These are phyloP conservation scores for Pyrochroa serraticornis DNA, from an alignment of 2,888 invertebrate species.

Conservation along the genomic window DNA sequence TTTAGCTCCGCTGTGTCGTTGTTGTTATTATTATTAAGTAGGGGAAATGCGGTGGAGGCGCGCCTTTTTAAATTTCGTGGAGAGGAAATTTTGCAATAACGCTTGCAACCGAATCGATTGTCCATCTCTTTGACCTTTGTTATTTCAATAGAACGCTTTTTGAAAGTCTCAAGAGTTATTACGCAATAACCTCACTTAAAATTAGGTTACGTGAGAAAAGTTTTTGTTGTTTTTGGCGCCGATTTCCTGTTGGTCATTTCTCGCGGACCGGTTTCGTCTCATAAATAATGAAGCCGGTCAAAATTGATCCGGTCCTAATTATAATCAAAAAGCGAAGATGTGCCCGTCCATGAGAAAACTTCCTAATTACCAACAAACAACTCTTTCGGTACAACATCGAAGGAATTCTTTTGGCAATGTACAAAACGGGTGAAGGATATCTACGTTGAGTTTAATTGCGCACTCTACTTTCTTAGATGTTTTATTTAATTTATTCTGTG, in stretches of 20 bases:
- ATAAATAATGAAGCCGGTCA: constrained; percentile 26
- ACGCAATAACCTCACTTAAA: constrained; percentile 25
- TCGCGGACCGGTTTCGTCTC: constrained; percentile 29
- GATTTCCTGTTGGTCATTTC: constrained; percentile 36
- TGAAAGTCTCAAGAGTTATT: not conserved
- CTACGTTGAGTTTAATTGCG: too few species aligned
- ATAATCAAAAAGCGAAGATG: constrained; percentile 19
- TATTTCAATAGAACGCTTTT: not conserved
- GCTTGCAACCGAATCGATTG: too few species aligned
- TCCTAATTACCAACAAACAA: not conserved
- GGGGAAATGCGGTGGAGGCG: constrained; percentile 3
- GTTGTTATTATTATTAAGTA: too few species aligned
- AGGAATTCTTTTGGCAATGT: too few species aligned
- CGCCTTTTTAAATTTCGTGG: not conserved
- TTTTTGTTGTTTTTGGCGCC: constrained; percentile 40
- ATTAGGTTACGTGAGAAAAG: constrained; percentile 37
- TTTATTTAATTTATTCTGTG: constrained; percentile 18
- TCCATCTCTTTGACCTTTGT: not conserved
- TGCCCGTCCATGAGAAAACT: not conserved
- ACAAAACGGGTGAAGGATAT: too few species aligned
- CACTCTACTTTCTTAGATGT: constrained; percentile 9
- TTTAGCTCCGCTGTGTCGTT: too few species aligned
- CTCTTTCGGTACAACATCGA: not conserved
- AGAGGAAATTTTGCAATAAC: not conserved
- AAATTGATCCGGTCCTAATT: constrained; percentile 34